These are phyloP conservation scores for Spodoptera frugiperda DNA, from an alignment of 1,140 invertebrate species.

Conservation along the genomic window DNA sequence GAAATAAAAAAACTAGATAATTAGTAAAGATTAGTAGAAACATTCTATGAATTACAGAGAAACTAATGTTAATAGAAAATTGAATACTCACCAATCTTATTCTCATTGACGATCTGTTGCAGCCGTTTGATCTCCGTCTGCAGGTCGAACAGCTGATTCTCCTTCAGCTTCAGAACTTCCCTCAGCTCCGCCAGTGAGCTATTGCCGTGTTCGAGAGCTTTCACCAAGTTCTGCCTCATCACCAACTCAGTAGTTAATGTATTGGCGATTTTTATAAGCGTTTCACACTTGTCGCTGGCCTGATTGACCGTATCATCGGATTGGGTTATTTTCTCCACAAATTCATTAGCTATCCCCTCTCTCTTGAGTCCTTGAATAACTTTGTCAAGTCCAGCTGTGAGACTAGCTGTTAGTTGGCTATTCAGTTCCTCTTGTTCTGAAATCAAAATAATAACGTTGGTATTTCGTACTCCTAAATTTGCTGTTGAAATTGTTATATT, in stretches of 20 bases:
- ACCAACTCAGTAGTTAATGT: constrained; percentile 53
- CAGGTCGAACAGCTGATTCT: constrained; percentile 50
- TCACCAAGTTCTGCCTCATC: constrained; percentile 51
- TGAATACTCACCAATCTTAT: constrained; percentile 58
- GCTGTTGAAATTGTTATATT: too few species aligned
- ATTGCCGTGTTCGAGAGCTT: constrained; percentile 54
- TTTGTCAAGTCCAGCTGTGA: constrained; percentile 54
- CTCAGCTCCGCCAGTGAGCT: constrained; percentile 48
- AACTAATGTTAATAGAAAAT: neutral
- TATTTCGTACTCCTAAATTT: too few species aligned
- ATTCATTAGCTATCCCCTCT: constrained; percentile 46
- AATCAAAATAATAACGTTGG: constrained; percentile 14
- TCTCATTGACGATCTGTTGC: constrained; percentile 53
- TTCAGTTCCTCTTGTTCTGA: constrained; percentile 47
- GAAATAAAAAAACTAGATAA: neutral
- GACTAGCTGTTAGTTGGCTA: constrained; percentile 1
- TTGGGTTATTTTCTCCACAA: constrained; percentile 52
- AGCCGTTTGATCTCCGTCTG: constrained; percentile 55
- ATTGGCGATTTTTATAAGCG: constrained; percentile 55
- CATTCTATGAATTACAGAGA: neutral
- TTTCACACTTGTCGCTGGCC: constrained; percentile 50
- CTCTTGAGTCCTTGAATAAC: constrained; percentile 51
- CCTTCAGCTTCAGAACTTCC: constrained; percentile 53
- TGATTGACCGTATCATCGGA: constrained; percentile 5
- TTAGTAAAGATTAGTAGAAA: neutral